Evolutionary conservation across 2,113 vertebrate genomes (phyloP).

Genomic region (Siniperca knerii): DNA sequence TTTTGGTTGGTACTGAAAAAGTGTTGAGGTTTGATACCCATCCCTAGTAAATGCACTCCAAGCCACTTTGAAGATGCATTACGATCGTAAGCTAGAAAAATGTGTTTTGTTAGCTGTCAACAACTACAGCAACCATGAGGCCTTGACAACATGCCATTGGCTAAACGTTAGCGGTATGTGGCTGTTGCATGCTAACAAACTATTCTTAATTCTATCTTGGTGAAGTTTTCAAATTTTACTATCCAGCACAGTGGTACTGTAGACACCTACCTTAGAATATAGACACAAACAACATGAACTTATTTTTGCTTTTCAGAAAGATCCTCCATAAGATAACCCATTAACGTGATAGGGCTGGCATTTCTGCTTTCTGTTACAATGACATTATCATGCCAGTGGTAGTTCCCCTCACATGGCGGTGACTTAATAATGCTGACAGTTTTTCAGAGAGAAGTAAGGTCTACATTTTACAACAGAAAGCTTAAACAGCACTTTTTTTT

Average conservation of each 20-base stretch:
- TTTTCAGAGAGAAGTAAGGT: conserved; percentile 3
- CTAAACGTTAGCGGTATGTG: neutral
- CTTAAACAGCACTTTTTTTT: conserved; percentile 21
- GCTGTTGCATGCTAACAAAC: neutral
- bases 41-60: neutral
- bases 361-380: neutral
- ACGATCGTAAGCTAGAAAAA: neutral
- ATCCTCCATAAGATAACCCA: neutral
- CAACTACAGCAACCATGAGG: neutral
- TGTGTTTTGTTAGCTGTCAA: neutral
- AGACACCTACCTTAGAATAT: neutral
- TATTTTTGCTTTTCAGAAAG: neutral
- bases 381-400: neutral
- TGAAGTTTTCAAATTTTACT: neutral
- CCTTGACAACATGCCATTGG: neutral
- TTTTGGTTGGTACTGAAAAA: neutral
- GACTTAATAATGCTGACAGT: conserved; percentile 25
- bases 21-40: neutral
- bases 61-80: neutral
- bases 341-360: neutral
- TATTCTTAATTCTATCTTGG: neutral
- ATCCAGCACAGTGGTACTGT: neutral
- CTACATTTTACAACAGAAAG: neutral
- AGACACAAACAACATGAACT: too few relatives aligned
- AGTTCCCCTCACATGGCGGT: neutral